Evolutionary conservation across 2,888 invertebrate genomes (phyloP).

Genomic region (Pherbina coryleti): DNA sequence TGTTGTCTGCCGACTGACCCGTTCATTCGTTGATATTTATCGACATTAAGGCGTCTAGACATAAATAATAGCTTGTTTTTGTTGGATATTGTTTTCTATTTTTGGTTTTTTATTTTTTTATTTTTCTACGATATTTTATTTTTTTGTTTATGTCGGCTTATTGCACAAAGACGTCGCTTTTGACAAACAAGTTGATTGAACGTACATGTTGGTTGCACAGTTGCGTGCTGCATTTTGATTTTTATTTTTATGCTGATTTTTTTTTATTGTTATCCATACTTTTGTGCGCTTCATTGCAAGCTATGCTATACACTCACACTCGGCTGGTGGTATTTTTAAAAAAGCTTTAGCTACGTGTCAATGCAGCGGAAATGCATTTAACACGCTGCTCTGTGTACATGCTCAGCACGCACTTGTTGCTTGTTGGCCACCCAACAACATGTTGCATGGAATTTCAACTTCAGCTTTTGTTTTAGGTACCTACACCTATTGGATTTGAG

Average conservation of each 20-base stretch:
- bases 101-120: slow-evolving; percentile 10
- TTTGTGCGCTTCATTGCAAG: neutral
- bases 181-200: slow-evolving; percentile 34
- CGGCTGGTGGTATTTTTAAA: neutral
- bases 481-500: neutral
- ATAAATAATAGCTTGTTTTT: slow-evolving; percentile 13
- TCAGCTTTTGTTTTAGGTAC: neutral
- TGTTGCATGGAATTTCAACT: neutral
- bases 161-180: neutral
- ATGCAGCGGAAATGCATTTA: slow-evolving; percentile 22
- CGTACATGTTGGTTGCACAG: neutral
- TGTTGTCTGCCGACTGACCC: neutral
- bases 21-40: neutral
- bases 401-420: slow-evolving; percentile 17
- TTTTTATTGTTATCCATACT: neutral
- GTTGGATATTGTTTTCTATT: neutral
- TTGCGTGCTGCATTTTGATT: slow-evolving; percentile 33
- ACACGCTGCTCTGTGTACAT: neutral
- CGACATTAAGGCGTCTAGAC: slow-evolving; percentile 32
- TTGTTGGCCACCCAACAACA: slow-evolving; percentile 15
- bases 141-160: neutral
- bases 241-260: neutral
- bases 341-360: slow-evolving; percentile 18
- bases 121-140: neutral
- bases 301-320: neutral